Percentiles rank a stretch among this genome's conserved stretches.
These are phyloP conservation scores for Noctua janthina DNA, from an alignment of 2,888 invertebrate species.

Conservation along the genomic window DNA sequence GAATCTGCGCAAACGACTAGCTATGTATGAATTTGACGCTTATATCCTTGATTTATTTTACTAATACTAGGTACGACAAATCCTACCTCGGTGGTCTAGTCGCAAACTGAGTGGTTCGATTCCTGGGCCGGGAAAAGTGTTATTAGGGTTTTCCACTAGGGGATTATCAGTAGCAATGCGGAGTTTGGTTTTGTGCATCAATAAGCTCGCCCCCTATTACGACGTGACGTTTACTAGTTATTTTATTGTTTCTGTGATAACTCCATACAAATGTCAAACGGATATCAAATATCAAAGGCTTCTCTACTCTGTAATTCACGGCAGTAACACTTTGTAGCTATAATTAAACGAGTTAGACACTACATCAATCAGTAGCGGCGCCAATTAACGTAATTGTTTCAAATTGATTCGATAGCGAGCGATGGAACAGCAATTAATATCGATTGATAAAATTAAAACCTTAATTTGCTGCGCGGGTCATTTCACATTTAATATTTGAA, in stretches of 20 bases:
- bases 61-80: too few species aligned
- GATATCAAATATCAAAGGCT: slow-evolving; percentile 1
- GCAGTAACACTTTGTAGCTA: not conserved
- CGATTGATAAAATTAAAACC: slow-evolving; percentile 27
- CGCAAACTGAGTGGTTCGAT: not conserved
- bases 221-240: not conserved
- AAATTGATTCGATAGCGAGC: slow-evolving; percentile 13
- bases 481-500: not conserved
- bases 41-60: too few species aligned
- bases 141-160: not conserved
- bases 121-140: not conserved
- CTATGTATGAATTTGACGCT: too few species aligned
- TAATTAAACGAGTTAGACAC: slow-evolving; percentile 11
- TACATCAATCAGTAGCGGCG: slow-evolving; percentile 20
- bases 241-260: not conserved
- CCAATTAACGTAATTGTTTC: slow-evolving; percentile 36
- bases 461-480: not conserved
- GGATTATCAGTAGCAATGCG: not conserved
- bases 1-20: too few species aligned
- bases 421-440: slow-evolving; percentile 11
- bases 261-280: not conserved
- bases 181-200: not conserved
- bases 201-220: not conserved
- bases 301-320: not conserved
- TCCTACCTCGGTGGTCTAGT: too few species aligned